These are phyloP conservation scores for Parazoanthus atlanticus DNA, from an alignment of 92 coral and sea anemone species.

Conservation along the genomic window DNA sequence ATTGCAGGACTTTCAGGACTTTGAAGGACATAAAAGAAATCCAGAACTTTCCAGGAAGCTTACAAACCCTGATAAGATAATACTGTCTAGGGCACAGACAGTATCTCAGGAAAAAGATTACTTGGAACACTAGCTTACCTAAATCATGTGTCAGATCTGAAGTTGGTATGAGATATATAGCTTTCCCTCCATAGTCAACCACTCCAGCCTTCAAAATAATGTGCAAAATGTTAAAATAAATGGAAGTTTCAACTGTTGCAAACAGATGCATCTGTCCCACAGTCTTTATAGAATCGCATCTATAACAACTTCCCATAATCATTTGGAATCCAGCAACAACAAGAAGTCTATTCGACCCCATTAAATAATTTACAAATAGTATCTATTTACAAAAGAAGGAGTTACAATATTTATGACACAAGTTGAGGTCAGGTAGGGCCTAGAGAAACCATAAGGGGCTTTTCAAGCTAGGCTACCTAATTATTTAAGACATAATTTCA, in stretches of 20 bases:
- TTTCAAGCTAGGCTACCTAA: too few relatives aligned
- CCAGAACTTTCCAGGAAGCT: too few relatives aligned
- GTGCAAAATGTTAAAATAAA: not conserved
- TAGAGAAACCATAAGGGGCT: too few relatives aligned
- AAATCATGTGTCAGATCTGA: conserved; percentile 83
- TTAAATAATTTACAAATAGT: too few relatives aligned
- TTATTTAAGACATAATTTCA: too few relatives aligned
- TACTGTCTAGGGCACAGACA: not conserved
- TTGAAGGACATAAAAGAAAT: too few relatives aligned
- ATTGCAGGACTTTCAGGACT: too few relatives aligned
- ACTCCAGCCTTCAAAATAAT: conserved; percentile 82
- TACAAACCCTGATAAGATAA: too few relatives aligned
- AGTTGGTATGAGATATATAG: conserved; percentile 89
- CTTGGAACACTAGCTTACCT: conserved; percentile 55
- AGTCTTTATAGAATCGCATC: not conserved
- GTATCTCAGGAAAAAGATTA: not conserved
- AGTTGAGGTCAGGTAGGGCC: too few relatives aligned
- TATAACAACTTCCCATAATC: too few relatives aligned
- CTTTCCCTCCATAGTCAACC: conserved; percentile 72
- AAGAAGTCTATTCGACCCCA: not conserved
- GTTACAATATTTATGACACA: too few relatives aligned
- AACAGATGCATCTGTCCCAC: not conserved
- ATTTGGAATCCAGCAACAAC: not conserved
- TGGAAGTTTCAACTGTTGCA: not conserved
- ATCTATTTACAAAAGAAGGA: too few relatives aligned